These are phyloP conservation scores for Megamerina dolium DNA, from an alignment of 2,888 invertebrate species.

Conservation along the genomic window DNA sequence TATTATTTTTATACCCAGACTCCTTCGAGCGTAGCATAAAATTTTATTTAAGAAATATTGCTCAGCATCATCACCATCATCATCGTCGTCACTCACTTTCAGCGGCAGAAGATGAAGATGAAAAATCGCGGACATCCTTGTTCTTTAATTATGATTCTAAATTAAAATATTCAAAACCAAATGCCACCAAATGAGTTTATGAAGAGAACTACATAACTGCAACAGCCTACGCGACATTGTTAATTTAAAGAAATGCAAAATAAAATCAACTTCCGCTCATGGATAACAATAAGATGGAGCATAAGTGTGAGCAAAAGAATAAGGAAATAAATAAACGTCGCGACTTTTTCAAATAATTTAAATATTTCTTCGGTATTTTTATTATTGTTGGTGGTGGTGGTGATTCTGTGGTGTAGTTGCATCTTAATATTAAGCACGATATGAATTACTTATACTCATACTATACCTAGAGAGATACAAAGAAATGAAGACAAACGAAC, in stretches of 20 bases:
- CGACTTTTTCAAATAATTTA: slow-evolving; percentile 23
- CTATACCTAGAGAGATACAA: too few species aligned
- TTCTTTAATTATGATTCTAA: slow-evolving; percentile 31
- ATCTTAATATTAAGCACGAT: too few species aligned
- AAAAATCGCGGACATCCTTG: slow-evolving; percentile 33
- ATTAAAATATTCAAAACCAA: slow-evolving; percentile 33
- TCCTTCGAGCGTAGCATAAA: too few species aligned
- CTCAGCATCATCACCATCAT: too few species aligned
- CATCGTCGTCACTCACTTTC: too few species aligned
- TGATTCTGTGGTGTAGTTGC: slow-evolving; percentile 25
- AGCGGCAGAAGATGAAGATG: slow-evolving; percentile 25
- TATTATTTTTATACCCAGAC: slow-evolving; percentile 20
- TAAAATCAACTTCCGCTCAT: slow-evolving; percentile 31
- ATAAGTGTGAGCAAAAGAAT: slow-evolving; percentile 27
- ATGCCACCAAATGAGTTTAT: slow-evolving; percentile 17
- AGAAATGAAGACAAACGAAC: background rate
- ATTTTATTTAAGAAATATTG: too few species aligned
- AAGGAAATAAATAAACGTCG: slow-evolving; percentile 49
- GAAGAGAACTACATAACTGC: slow-evolving; percentile 4
- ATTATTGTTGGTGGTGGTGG: slow-evolving; percentile 2
- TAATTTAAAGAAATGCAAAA: slow-evolving; percentile 26
- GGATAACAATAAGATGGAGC: slow-evolving; percentile 32
- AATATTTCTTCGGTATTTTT: slow-evolving; percentile 10
- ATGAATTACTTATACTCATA: too few species aligned
- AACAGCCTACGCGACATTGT: background rate